These are phyloP conservation scores for Anoura caudifer DNA, from an alignment of 2,113 vertebrate species.

Conservation along the genomic window DNA sequence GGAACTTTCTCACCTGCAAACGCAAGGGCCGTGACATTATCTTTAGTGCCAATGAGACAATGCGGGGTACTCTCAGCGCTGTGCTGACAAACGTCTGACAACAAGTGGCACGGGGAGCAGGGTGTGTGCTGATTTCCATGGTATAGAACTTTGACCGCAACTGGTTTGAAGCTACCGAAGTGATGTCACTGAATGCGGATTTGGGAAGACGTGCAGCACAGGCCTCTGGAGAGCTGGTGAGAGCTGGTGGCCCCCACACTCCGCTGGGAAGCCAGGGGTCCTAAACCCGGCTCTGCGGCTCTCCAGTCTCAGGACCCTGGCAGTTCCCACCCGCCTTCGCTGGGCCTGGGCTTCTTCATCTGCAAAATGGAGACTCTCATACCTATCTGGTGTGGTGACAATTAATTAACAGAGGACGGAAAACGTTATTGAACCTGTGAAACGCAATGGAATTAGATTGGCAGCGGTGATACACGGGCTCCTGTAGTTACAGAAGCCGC, in stretches of 20 bases:
- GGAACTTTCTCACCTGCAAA: neutral
- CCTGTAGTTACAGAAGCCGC: neutral
- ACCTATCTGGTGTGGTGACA: neutral
- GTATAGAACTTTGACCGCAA: neutral
- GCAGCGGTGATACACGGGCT: neutral
- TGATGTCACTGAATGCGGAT: neutral
- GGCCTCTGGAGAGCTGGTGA: neutral
- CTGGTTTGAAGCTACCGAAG: neutral
- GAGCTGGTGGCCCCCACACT: fast-evolving
- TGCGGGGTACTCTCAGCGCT: neutral
- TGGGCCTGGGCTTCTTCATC: neutral
- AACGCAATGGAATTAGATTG: neutral
- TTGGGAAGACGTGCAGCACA: no score
- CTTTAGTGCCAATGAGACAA: neutral
- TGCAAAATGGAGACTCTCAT: neutral
- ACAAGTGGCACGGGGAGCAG: neutral
- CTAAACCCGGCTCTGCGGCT: neutral
- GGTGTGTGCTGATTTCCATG: neutral
- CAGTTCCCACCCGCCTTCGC: neutral
- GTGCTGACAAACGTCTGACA: neutral
- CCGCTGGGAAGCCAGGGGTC: neutral
- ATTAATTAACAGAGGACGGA: neutral
- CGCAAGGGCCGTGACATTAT: neutral
- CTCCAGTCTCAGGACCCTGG: neutral
- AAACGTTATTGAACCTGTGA: neutral